phyloP scores from a whole-genome alignment of 2,797 vertebrate genomes.

The Onychomys leucogaster region DNA sequence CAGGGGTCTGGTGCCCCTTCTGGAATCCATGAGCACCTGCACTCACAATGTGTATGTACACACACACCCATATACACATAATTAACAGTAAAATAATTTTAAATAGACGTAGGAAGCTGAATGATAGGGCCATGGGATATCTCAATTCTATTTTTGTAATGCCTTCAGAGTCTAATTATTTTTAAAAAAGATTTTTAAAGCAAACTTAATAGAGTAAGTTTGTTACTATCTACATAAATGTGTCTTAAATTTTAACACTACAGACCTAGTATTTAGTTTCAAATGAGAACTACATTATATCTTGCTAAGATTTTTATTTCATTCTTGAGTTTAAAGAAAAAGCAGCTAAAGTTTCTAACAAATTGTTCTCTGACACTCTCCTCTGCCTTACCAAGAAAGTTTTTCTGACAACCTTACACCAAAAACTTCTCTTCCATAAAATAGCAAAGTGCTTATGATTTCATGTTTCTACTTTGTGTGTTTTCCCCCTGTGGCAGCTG shows the following conservation, averaged over 20 bases:
- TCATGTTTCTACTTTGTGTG: not conserved
- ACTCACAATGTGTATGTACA: not conserved
- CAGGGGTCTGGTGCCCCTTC: not conserved
- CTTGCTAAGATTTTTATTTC: conserved; percentile 10
- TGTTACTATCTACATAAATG: conserved; percentile 7
- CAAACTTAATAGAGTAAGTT: conserved; percentile 41
- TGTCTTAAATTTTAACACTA: conserved; percentile 35
- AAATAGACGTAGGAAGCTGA: conserved; percentile 16
- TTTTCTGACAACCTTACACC: not conserved
- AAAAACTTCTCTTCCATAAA: conserved; percentile 37
- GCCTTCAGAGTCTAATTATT: conserved; percentile 50
- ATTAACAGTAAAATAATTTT: not conserved
- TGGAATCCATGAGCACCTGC: not conserved
- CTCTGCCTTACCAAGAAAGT: conserved; percentile 22
- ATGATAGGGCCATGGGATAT: not conserved
- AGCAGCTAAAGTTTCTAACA: conserved; percentile 17
- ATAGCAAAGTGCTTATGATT: conserved; percentile 13
- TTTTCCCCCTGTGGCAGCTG: not conserved
- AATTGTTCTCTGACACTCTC: conserved; percentile 24
- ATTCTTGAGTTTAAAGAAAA: conserved; percentile 57
- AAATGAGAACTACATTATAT: conserved; percentile 28
- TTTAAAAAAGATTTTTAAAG: conserved; percentile 43
- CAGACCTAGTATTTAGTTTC: conserved; percentile 20
- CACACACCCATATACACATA: not conserved
- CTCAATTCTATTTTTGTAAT: conserved; percentile 17